These are phyloP conservation scores for Melanostoma scalare DNA, from an alignment of 2,888 invertebrate genomes.

Conservation along the genomic window DNA sequence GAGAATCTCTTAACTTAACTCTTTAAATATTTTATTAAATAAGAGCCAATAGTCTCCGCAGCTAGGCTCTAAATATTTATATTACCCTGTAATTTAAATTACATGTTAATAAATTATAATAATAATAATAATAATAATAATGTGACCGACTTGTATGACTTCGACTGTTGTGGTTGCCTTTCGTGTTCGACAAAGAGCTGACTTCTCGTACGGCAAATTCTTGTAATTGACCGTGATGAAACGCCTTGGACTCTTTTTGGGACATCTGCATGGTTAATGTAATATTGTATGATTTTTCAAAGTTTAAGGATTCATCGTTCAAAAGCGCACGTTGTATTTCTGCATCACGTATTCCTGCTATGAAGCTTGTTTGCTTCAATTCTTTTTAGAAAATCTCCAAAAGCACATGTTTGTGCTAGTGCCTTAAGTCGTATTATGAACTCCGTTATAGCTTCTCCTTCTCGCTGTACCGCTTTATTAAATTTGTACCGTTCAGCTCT, in stretches of 20 bases:
- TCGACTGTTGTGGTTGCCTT: not conserved
- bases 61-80: slow-evolving; percentile 9
- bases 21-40: not conserved
- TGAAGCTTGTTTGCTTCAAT: slow-evolving; percentile 1
- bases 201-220: slow-evolving; percentile 5
- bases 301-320: slow-evolving; percentile 7
- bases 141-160: too few relatives aligned
- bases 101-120: too few relatives aligned
- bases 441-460: too few relatives aligned
- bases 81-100: too few relatives aligned
- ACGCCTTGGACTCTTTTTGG: slow-evolving; percentile 5
- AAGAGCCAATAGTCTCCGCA: slow-evolving; percentile 9
- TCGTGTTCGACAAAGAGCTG: not conserved
- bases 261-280: slow-evolving; percentile 47
- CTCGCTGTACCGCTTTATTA: slow-evolving; percentile 6
- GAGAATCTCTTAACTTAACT: too few relatives aligned
- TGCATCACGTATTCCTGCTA: not conserved
- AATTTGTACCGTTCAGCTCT: slow-evolving; percentile 21
- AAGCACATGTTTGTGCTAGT: slow-evolving; percentile 12
- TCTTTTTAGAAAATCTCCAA: slow-evolving; percentile 1
- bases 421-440: too few relatives aligned
- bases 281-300: slow-evolving; percentile 38
- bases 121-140: too few relatives aligned
- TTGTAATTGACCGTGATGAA: slow-evolving; percentile 1
- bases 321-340: slow-evolving; percentile 34